Evolutionary conservation across 2,797 vertebrate genomes (phyloP).

Genomic region (Phaenicophaeus curvirostris): DNA sequence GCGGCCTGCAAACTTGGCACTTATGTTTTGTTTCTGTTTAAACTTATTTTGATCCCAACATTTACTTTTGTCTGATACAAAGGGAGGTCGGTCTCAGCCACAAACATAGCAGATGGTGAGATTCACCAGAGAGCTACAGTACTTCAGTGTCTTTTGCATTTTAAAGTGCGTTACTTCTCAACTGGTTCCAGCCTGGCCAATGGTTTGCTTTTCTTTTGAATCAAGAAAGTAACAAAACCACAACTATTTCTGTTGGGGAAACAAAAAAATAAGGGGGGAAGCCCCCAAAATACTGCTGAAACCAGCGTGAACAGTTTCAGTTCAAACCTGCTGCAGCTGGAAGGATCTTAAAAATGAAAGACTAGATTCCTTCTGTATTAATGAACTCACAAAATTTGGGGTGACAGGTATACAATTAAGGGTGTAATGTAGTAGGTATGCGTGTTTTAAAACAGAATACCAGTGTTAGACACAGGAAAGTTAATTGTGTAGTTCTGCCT

Average conservation of each 20-base stretch:
- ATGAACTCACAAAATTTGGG: neutral
- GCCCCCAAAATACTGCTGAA: neutral
- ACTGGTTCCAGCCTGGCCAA: neutral
- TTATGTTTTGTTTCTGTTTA: neutral
- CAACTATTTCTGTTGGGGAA: neutral
- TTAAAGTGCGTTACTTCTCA: neutral
- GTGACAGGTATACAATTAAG: neutral
- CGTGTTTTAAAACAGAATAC: neutral
- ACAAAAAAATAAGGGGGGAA: neutral
- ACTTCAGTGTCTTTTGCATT: slow-evolving; percentile 4
- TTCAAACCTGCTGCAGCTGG: neutral
- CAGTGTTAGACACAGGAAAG: neutral
- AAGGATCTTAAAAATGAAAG: slow-evolving; percentile 4
- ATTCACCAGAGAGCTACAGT: neutral
- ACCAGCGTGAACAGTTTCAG: neutral
- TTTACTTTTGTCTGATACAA: slow-evolving; percentile 20
- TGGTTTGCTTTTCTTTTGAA: neutral
- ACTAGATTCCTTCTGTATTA: neutral
- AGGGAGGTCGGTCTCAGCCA: neutral
- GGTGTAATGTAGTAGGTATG: neutral
- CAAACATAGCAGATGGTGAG: slow-evolving; percentile 34
- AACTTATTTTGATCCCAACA: slow-evolving; percentile 8
- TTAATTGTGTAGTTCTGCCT: neutral
- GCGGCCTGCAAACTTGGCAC: neutral
- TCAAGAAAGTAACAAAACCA: neutral